A percentile compares a stretch with the other conserved stretches of the same genome.
Conservation (phyloP, 2,888 invertebrate species). For the Acanthosepion lycidas region DNA sequence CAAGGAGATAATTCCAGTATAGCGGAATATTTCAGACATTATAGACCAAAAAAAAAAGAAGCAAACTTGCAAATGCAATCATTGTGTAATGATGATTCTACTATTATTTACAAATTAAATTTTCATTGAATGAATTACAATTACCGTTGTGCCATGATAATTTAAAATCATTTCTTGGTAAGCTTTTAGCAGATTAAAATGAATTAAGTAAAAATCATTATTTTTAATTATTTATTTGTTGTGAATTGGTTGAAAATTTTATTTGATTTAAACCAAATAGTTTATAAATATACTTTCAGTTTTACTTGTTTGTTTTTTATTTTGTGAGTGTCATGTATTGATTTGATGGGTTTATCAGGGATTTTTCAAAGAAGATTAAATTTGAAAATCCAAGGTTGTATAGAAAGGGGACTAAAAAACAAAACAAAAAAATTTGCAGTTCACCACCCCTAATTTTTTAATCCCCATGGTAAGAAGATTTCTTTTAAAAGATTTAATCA, state of each 20-base stretch:
- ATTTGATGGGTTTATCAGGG: not conserved
- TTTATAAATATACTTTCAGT: not conserved
- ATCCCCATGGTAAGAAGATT: not conserved
- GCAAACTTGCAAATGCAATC: no score
- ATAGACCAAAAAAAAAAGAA: no score
- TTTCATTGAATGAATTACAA: not conserved
- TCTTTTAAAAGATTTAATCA: not conserved
- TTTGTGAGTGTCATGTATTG: not conserved
- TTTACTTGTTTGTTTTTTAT: not conserved
- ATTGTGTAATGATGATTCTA: no score
- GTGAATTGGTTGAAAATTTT: not conserved
- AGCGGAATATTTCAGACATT: no score
- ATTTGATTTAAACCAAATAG: not conserved
- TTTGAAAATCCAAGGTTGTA: not conserved
- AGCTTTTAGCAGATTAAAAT: not conserved
- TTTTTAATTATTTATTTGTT: not conserved
- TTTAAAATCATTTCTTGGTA: not conserved
- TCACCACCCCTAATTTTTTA: not conserved
- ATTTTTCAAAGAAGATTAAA: not conserved
- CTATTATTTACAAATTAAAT: not conserved
- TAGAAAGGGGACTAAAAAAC: not conserved
- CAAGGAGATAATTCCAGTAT: no score
- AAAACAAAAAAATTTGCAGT: no score
- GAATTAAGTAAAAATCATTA: not conserved
- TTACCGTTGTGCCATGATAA: not conserved